Evolutionary conservation across 2,113 vertebrate genomes (phyloP), one percentile per base, ranked within the genome.

Genomic region (Motacilla alba): DNA sequence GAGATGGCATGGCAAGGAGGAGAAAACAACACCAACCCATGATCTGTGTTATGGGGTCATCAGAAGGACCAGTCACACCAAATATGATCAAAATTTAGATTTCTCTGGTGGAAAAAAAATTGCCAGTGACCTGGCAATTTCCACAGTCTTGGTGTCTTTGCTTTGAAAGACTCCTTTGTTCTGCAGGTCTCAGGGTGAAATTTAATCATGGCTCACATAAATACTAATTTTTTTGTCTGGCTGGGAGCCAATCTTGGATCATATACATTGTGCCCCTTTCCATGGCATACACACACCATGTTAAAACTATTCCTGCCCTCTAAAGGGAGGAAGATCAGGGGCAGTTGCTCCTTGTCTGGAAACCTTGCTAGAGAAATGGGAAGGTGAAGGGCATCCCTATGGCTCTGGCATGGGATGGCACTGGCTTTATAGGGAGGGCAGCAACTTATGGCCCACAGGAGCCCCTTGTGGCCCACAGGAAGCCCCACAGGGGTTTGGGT

Each of bases 71-170:
- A 81, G 76, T 95, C 79, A 50, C 16, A 81, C 69, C 0, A 1
- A 88, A 93, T 94, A 49, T 2, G 33, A 95, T 86, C 76, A 89
- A 78, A 90, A 93, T 60, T 49, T 13, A 33, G 64, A 59, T 89
- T 90, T 75, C 88, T 89, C 79, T 89, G 60, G 39, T 93, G 93
- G 88, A 95, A 87, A 93, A 87, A 93, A 94, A 89, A 95, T 35
- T 7, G n/a, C n/a, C n/a, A n/a, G n/a, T 64, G 87, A 83, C 92
- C 92, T 96, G 85, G 90, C 73, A 50, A 92, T 86, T 95, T 90
- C 88, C 68, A 72, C 93, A 56, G 76, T 13, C 56, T 81, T 41
- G 44, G 64, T 93, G 78, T 76, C 72, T 89, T 84, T 74, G 60
- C 21, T 89, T 78, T 83, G 77, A 90, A 92, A 66, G 49, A 3